A percentile compares a stretch with the other conserved stretches of the same genome.
Conservation (phyloP, 2,888 invertebrate genomes). For the Andrena fulva region DNA sequence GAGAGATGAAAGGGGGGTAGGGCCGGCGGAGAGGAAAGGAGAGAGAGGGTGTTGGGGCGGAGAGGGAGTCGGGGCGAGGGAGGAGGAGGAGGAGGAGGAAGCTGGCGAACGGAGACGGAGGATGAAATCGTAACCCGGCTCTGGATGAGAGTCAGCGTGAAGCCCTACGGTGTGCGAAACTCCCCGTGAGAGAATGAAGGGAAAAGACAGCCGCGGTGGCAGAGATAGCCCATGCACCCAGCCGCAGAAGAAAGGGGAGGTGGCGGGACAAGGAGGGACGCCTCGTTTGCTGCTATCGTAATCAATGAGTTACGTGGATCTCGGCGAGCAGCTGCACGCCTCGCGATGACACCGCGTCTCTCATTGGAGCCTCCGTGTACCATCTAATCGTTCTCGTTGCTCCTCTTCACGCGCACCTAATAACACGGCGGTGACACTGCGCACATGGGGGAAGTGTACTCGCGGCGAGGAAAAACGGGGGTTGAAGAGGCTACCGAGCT, state of each 20-base stretch:
- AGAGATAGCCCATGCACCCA: constrained; percentile 69
- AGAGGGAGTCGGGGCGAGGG: constrained; percentile 51
- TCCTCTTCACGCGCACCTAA: neutral
- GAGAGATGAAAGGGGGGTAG: constrained; percentile 13
- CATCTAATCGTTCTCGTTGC: neutral
- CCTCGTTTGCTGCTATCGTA: constrained; percentile 66
- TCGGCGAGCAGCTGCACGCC: constrained; percentile 42
- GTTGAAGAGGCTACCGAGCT: too few relatives aligned
- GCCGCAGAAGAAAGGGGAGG: constrained; percentile 33
- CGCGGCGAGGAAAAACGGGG: too few relatives aligned
- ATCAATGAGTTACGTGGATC: constrained; percentile 75
- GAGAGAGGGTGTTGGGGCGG: constrained; percentile 63
- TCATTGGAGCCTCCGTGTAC: neutral
- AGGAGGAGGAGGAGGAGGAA: constrained; percentile 37
- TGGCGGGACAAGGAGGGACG: constrained; percentile 5
- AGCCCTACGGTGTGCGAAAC: constrained; percentile 78
- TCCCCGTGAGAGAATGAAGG: constrained; percentile 68
- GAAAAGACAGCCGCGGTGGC: constrained; percentile 55
- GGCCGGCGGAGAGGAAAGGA: constrained; percentile 31
- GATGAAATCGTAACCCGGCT: constrained; percentile 75
- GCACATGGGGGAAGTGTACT: too few relatives aligned
- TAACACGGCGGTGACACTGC: neutral
- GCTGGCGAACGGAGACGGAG: constrained; percentile 58
- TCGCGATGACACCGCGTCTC: constrained; percentile 23
- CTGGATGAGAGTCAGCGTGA: constrained; percentile 79